Percentiles rank a stretch among this genome's conserved stretches.
These are phyloP conservation scores for Enteromius anoplus DNA, from an alignment of 2,797 vertebrate species.

Conservation along the genomic window DNA sequence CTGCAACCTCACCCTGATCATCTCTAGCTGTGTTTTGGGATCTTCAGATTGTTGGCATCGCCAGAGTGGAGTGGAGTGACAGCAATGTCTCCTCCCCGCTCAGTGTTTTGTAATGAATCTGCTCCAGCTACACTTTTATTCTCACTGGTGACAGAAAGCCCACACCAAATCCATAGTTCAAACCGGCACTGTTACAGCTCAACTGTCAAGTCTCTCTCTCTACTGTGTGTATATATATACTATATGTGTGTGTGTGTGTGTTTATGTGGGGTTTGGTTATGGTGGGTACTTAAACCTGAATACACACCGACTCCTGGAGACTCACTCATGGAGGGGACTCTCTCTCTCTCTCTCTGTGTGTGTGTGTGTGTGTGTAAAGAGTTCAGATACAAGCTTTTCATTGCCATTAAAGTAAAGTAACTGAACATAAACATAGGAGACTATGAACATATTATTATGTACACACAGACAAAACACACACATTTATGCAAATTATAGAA, in stretches of 20 bases:
- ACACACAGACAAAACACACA: too few species aligned
- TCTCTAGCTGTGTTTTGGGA: conserved; percentile 34
- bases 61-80: conserved; percentile 2
- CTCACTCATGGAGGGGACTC: too few species aligned
- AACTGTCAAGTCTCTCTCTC: not conserved
- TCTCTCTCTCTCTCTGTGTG: too few species aligned
- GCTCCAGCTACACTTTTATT: not conserved
- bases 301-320: too few species aligned
- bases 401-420: not conserved
- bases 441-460: not conserved
- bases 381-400: not conserved
- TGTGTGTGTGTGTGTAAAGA: too few species aligned
- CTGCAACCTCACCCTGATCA: conserved; percentile 18
- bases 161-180: not conserved
- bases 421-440: not conserved
- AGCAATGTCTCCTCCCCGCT: not conserved
- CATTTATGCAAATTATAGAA: not conserved
- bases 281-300: too few species aligned
- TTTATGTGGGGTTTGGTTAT: too few species aligned
- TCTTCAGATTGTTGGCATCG: not conserved
- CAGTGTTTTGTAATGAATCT: not conserved
- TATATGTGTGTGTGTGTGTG: too few species aligned
- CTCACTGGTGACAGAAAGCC: not conserved
- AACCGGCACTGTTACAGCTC: not conserved
- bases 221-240: too few species aligned